Percentiles rank a stretch among this genome's conserved stretches.
phyloP scores from a whole-genome alignment of 2,113 vertebrate species.

The Chitala chitala region DNA sequence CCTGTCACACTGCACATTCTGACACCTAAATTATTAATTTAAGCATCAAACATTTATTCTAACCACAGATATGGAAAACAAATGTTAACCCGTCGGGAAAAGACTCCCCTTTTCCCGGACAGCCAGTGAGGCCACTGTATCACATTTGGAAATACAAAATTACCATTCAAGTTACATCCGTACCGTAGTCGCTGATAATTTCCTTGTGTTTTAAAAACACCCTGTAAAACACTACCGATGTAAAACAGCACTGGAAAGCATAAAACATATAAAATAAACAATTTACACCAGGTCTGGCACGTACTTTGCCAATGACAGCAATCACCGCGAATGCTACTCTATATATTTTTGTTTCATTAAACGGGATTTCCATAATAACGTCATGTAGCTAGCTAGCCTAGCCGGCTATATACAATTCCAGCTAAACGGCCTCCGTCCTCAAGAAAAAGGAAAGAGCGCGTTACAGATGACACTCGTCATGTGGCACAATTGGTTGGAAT shows the following conservation, averaged over 20 bases:
- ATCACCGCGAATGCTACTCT: neutral
- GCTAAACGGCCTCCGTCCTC: constrained; percentile 39
- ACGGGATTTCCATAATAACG: constrained; percentile 13
- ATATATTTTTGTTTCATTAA: constrained; percentile 1
- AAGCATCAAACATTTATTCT: neutral
- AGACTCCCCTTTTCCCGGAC: neutral
- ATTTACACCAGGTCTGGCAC: neutral
- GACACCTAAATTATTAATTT: neutral
- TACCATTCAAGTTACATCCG: neutral
- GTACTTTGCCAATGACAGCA: neutral
- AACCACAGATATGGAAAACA: neutral
- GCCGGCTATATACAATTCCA: constrained; percentile 25
- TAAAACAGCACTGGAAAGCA: neutral
- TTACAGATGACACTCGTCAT: neutral
- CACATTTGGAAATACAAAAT: neutral
- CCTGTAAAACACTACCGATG: constrained; percentile 3
- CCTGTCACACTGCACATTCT: neutral
- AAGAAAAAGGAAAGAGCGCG: constrained; percentile 16
- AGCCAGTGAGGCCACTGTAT: neutral
- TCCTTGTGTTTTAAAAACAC: constrained; percentile 8
- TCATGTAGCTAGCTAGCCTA: constrained; percentile 32
- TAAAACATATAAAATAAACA: neutral
- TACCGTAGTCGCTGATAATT: constrained; percentile 5
- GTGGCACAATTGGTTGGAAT: neutral
- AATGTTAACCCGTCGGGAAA: too few species aligned